Base-by-base conservation (phyloP, 2,113 vertebrate species). In the Morphnarchus princeps region DNA sequence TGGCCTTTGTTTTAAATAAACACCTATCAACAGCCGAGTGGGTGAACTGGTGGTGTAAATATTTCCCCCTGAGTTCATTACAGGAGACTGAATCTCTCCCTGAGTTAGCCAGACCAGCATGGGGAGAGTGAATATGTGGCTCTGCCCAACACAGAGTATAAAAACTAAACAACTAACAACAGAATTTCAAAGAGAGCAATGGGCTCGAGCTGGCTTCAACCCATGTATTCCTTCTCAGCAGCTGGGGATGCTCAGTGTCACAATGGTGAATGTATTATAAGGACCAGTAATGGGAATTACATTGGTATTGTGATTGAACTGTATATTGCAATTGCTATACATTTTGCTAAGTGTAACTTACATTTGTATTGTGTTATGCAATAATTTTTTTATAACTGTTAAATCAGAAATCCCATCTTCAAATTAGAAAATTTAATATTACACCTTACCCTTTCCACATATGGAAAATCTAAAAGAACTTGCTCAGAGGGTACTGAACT, bases 371-470 rank as follows among this genome's bases (percentile, higher is more conserved):
- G 2, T 42, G 12, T 47, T 92, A 25, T 9, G 1, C 4, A 67
- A 32, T 15, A 4, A 9, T 5, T 43, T 45, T 84, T 84, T 70
- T 26, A 31, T 31, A 42, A 45, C 31, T 43, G 3, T 62, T 76
- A 69, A 81, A 80, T 40, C 38, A 74, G 32, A 42, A 83, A 61
- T 29, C 7, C 3, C 4, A 0, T n/a, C 20, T 45, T 40, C 43
- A 54, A 31, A 42, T 59, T 11, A 61, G 3, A 28, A 69, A 40
- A 45, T 31, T 63, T 72, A 4, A 31, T 72, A 43, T 50, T 63
- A 24, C 1, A 42, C 5, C 8, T 87, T 38, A 36, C 2, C 3
- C 4, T 42, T 5, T 47, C 40, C 3, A 21, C 2, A 0, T 14
- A 5, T 21, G 16, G 34, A 65, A 63, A 42, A 71, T 65, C 15